A percentile compares a stretch with the other conserved stretches of the same genome.
These are phyloP conservation scores for Temnothorax ravouxi DNA, from an alignment of 2,888 invertebrate genomes.

Conservation along the genomic window DNA sequence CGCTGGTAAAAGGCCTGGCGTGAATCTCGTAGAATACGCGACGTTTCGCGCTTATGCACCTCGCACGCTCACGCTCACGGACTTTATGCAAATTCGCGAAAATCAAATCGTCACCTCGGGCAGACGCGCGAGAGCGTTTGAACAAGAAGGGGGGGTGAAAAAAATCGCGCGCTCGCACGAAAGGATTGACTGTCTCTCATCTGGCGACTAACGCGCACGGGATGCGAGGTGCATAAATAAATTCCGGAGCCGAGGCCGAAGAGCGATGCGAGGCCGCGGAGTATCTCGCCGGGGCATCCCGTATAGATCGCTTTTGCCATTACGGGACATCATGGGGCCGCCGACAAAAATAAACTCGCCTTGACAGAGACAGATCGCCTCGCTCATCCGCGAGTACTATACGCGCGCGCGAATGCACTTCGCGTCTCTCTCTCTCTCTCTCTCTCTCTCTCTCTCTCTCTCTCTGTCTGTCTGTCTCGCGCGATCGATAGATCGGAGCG, in stretches of 20 bases:
- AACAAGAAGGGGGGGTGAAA: background rate
- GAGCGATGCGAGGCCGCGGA: slow-evolving; percentile 33
- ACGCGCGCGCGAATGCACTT: slow-evolving; percentile 23
- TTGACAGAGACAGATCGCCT: slow-evolving; percentile 53
- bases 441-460: background rate
- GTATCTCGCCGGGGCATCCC: slow-evolving; percentile 33
- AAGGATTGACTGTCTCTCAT: slow-evolving; percentile 36
- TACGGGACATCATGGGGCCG: slow-evolving; percentile 53
- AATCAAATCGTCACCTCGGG: slow-evolving; percentile 45
- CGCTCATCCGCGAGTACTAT: slow-evolving; percentile 44
- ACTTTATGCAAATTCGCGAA: slow-evolving; percentile 46
- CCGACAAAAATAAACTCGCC: slow-evolving; percentile 54
- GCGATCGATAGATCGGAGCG: slow-evolving; percentile 47
- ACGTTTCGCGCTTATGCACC: slow-evolving; percentile 11
- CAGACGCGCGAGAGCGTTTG: background rate
- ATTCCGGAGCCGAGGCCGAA: slow-evolving; percentile 23
- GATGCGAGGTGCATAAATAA: slow-evolving; percentile 54
- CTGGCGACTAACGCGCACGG: slow-evolving; percentile 39
- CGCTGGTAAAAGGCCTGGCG: background rate
- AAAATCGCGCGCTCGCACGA: background rate
- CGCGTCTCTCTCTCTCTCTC: slow-evolving; percentile 6
- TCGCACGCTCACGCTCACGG: background rate
- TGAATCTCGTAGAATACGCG: background rate
- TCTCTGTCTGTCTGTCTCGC: too few species aligned
- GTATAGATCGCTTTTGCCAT: slow-evolving; percentile 56